These are phyloP conservation scores for Rhaphigaster nebulosa DNA, from an alignment of 2,888 invertebrate genomes.

Conservation along the genomic window DNA sequence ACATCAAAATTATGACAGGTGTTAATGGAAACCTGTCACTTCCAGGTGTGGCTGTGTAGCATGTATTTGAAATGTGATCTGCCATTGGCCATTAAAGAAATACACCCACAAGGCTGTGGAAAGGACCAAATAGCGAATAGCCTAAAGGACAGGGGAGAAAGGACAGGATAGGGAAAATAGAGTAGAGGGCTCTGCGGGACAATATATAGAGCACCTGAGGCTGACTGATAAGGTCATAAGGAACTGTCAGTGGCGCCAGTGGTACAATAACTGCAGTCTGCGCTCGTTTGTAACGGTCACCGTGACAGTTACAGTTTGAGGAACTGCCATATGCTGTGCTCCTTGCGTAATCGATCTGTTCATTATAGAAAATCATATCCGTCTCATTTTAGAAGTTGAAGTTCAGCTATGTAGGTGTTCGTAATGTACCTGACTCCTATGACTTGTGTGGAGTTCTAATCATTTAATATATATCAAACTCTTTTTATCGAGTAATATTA, in stretches of 20 bases:
- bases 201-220: neutral
- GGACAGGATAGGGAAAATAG: neutral
- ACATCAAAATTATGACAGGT: neutral
- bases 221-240: conserved; percentile 32
- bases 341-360: neutral
- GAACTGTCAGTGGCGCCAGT: neutral
- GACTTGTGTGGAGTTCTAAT: no score
- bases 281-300: neutral
- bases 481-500: no score
- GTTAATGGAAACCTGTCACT: neutral
- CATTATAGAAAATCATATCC: neutral
- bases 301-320: neutral
- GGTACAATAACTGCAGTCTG: neutral
- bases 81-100: neutral
- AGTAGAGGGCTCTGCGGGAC: neutral
- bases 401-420: neutral
- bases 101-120: neutral
- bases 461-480: no score
- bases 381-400: neutral
- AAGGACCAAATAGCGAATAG: neutral
- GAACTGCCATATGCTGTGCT: neutral
- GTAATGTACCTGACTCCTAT: no score
- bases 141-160: neutral
- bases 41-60: neutral
- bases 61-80: neutral